Percentiles rank a stretch among this genome's conserved stretches.
Conservation (phyloP, 2,797 vertebrate genomes). For the Centropyge bicolor region DNA sequence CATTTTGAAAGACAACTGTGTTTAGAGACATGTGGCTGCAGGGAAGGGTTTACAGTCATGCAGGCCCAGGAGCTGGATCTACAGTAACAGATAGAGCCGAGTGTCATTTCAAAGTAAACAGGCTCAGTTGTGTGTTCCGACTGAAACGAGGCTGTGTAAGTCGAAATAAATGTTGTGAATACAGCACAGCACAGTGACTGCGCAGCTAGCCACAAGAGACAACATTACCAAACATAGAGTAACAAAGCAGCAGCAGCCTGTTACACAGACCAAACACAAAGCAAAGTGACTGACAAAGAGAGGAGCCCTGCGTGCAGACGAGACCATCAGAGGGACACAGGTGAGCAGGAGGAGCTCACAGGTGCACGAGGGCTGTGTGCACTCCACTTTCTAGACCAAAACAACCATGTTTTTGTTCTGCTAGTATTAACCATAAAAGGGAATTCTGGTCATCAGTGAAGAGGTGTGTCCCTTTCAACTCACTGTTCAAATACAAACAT, state of each 20-base stretch:
- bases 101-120: accelerated
- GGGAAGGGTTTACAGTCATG: no score
- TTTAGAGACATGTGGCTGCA: neutral
- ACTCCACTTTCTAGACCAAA: neutral
- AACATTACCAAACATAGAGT: neutral
- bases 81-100: neutral
- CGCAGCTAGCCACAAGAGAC: neutral
- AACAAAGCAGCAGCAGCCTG: neutral
- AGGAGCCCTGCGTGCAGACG: neutral
- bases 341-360: constrained; percentile 1
- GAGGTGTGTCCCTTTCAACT: constrained; percentile 3
- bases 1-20: neutral
- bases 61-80: neutral
- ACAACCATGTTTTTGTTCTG: constrained; percentile 12
- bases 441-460: neutral
- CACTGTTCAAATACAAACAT: neutral
- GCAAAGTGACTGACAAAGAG: neutral
- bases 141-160: neutral
- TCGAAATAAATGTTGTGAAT: neutral
- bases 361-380: neutral
- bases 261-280: neutral
- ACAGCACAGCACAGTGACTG: neutral
- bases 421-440: neutral
- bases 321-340: neutral
- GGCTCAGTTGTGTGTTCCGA: no score